These are phyloP conservation scores for Cepaea hortensis DNA, from an alignment of 2,888 invertebrate species.

Conservation along the genomic window DNA sequence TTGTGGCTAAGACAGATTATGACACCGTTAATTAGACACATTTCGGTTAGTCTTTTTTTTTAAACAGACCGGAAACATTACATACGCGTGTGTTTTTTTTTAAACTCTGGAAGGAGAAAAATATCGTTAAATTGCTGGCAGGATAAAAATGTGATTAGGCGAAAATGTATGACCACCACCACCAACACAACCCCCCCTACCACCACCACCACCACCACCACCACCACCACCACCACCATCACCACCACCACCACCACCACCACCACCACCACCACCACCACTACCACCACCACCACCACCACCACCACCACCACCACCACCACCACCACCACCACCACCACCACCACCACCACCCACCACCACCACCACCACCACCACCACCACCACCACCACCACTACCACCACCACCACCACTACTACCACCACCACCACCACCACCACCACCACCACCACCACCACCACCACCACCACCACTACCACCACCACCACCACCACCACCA, in stretches of 20 bases:
- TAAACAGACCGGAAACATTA: too few species aligned
- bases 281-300: background rate
- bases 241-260: background rate
- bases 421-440: background rate
- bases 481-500: background rate
- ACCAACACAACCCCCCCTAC: too few species aligned
- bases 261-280: background rate
- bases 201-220: background rate
- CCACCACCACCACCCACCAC: background rate
- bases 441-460: background rate
- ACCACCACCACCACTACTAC: background rate
- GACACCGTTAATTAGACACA: too few species aligned
- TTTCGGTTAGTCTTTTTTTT: too few species aligned
- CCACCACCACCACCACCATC: background rate
- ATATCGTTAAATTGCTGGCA: too few species aligned
- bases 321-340: background rate
- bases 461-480: background rate
- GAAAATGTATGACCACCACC: too few species aligned
- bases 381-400: background rate
- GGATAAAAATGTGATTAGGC: too few species aligned
- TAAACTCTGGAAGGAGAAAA: too few species aligned
- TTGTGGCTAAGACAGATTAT: too few species aligned
- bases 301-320: background rate
- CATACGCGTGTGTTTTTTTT: too few species aligned
- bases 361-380: background rate